A percentile compares a stretch with the other conserved stretches of the same genome.
phyloP scores from a whole-genome alignment of 2,797 vertebrate species.

The Tokudaia tokunoshimensis region DNA sequence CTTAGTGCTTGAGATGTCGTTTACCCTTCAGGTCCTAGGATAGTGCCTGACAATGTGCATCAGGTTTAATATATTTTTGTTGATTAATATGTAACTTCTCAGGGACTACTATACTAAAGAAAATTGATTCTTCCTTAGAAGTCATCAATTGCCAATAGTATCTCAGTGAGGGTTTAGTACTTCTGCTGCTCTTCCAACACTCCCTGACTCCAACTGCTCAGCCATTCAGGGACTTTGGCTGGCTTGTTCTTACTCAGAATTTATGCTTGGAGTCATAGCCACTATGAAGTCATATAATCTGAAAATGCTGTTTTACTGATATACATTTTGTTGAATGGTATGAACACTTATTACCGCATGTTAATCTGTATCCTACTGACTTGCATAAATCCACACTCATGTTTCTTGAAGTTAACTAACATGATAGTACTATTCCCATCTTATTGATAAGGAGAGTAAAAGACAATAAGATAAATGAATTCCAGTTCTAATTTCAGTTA shows the following conservation, averaged over 20 bases:
- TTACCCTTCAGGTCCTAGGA: neutral
- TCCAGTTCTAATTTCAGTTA: neutral
- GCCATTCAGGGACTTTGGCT: neutral
- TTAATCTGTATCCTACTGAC: neutral
- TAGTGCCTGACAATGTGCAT: neutral
- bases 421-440: neutral
- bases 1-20: neutral
- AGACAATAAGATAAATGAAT: neutral
- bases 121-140: neutral
- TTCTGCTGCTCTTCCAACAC: too few species aligned
- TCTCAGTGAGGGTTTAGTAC: neutral
- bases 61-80: neutral
- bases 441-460: neutral
- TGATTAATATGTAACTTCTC: neutral
- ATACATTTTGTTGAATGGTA: neutral
- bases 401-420: constrained; percentile 22
- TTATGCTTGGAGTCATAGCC: neutral
- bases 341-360: neutral
- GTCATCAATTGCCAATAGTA: neutral
- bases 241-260: neutral
- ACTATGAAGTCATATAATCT: neutral
- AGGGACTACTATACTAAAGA: neutral
- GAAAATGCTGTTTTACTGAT: neutral
- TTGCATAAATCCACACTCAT: neutral
- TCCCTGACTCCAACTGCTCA: too few species aligned